A percentile compares a stretch with the other conserved stretches of the same genome.
Evolutionary conservation across 2,888 invertebrate species (phyloP).

Genomic region (Coelinius sp.): DNA sequence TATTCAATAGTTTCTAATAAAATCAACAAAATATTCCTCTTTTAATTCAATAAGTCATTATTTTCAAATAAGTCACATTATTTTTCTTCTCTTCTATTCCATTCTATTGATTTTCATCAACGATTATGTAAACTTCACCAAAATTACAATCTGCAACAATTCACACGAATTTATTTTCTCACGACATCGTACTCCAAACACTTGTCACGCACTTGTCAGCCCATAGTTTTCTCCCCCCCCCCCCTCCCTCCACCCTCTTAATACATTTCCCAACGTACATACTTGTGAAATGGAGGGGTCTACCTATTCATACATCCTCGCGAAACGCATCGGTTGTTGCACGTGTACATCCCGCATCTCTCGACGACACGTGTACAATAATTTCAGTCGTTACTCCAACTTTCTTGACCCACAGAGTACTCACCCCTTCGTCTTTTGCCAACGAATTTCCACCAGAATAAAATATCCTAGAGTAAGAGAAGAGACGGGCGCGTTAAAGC

Average conservation of each 20-base stretch:
- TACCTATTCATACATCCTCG: constrained; percentile 25
- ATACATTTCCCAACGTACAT: constrained; percentile 1
- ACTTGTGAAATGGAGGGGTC: neutral
- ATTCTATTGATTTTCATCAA: neutral
- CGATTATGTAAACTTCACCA: neutral
- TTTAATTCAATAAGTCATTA: too few relatives aligned
- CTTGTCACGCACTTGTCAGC: constrained; percentile 50
- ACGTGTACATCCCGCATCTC: constrained; percentile 53
- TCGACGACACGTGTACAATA: constrained; percentile 50
- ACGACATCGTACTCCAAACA: constrained; percentile 1
- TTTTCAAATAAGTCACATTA: too few relatives aligned
- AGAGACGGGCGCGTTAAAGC: constrained; percentile 49
- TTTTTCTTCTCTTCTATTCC: too few relatives aligned
- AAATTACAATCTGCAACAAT: neutral
- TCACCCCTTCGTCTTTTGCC: neutral
- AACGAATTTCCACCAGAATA: neutral
- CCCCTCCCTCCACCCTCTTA: constrained; percentile 26
- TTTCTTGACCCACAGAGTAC: constrained; percentile 13
- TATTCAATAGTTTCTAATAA: too few relatives aligned
- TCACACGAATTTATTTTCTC: constrained; percentile 23
- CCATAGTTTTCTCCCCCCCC: constrained; percentile 23
- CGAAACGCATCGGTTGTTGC: constrained; percentile 37
- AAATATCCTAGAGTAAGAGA: neutral
- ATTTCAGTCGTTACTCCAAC: constrained; percentile 20
- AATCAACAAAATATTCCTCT: too few relatives aligned